Evolutionary conservation across 2,797 vertebrate genomes (phyloP), one percentile per base, ranked within the genome.

Genomic region (Numenius phaeopus): DNA sequence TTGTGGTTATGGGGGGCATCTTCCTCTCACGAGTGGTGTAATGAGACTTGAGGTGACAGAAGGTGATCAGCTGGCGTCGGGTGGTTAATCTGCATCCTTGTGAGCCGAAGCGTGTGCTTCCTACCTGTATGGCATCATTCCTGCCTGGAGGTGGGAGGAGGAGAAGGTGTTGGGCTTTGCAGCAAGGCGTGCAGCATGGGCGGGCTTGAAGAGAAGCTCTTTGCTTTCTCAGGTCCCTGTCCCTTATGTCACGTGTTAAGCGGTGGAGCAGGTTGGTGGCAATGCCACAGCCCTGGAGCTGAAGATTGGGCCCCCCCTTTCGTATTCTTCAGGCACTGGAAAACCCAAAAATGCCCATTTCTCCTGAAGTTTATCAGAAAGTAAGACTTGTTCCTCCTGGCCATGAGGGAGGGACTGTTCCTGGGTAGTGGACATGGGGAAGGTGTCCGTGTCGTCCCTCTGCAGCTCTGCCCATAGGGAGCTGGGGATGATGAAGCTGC

Each of bases 141-240:
- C 0, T 46, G 72, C 83, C 73, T 58, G 76, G 23, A 52, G 67
- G 52, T 54, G 52, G 20, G 15, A 46, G 58, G 72, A 70, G 65
- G 47, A 52, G 61, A 44, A 75, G 65, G 83, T 37, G 76, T 7
- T 57, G 71, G 69, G 78, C 81, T 89, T 47, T 26, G 73, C 72
- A 55, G 42, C 1, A 12, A 46, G 26, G 50, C 0, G 0, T 49
- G 59, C 7, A 23, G 32, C 47, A 23, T 34, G 0, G 0, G 23
- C 83, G 55, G 54, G 58, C 66, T 47, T 22, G 49, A 15, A 8
- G 54, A 72, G 73, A 14, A 76, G 78, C 7, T 0, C 55, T 80
- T 62, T 30, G 29, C 67, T 29, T 2, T 3, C 59, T 72, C 64
- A 8, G 62, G 19, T 85, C 40, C 19, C 44, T n/a, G 22, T 46